Evolutionary conservation across 1,140 invertebrate species (phyloP), one percentile per base, ranked within the genome.

Genomic region (Neoseiulus cucumeris): DNA sequence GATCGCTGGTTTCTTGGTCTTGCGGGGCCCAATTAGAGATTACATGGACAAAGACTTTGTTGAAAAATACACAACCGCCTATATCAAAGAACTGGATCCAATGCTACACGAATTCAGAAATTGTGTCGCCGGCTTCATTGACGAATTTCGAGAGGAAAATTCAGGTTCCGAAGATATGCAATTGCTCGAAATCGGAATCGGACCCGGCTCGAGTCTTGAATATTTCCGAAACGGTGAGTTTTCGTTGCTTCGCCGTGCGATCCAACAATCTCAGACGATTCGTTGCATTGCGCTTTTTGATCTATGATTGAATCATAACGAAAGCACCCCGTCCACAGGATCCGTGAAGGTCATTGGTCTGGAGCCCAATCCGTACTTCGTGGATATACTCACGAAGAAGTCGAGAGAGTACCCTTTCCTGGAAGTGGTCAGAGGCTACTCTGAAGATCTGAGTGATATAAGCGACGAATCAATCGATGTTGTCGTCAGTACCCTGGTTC

Each of bases 381-480:
- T 59, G 33, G 22, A 25, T 29, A 14, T n/a, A 25, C 51, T 59
- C 14, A 6, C 33, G 9, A 9, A 59, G 9, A 59, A 59, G 22
- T 17, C 14, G 22, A 59, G 17, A 2, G 33, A 59, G 4, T 25
- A 28, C 33, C 51, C 18, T 59, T 66, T 25, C 47, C 42, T 14
- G 30, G 66, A 66, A 39, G 68, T 70, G 33, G 44, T 74, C 33
- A 65, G 70, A 41, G 71, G 70, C 6, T 66, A 42, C 42, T 74
- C 72, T 5, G 75, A 76, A 68, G 67, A 75, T 41, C 72, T 76
- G 73, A 64, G 65, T 9, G 68, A 69, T 1, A 45, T 76, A 18
- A 42, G 68, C 20, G 72, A 73, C 64, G 59, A 69, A 65, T 72
- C 69, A 33, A 67, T 73, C 64, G 75, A 76, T 68, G 71, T 71